Conservation (phyloP, 2,797 vertebrate species). For the Pseudocheirus occidentalis region DNA sequence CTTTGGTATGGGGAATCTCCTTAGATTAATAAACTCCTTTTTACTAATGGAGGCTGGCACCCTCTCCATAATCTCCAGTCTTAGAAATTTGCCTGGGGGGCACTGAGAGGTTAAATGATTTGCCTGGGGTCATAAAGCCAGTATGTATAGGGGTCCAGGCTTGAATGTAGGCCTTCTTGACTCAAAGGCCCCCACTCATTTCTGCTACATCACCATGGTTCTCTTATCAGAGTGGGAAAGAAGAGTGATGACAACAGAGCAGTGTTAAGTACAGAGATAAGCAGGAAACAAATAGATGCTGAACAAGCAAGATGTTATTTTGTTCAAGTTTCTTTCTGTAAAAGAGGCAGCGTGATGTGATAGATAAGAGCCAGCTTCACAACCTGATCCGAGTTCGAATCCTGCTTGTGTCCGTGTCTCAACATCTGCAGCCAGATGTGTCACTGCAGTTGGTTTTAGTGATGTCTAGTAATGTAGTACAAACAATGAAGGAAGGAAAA, state of each 20-base stretch:
- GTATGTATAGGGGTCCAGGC: background rate
- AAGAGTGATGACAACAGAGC: background rate
- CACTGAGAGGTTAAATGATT: background rate
- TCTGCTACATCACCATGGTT: background rate
- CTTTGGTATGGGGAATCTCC: background rate
- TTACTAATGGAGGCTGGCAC: too few species aligned
- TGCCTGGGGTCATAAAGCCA: background rate
- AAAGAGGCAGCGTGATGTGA: background rate
- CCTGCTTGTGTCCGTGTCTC: background rate
- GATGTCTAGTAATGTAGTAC: background rate
- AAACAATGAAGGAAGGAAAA: background rate
- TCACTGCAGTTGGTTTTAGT: background rate
- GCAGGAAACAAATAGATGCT: background rate
- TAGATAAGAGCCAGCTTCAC: background rate
- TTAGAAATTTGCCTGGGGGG: background rate
- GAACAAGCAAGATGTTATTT: background rate
- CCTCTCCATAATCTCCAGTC: background rate
- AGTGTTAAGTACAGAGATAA: background rate
- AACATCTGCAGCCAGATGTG: background rate
- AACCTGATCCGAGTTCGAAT: background rate
- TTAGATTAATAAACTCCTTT: background rate
- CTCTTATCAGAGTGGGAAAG: background rate
- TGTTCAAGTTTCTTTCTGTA: background rate
- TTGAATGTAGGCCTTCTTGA: background rate
- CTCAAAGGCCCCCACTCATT: background rate